These are phyloP conservation scores for Saccopteryx leptura DNA, from an alignment of 2,113 vertebrate genomes.

Conservation along the genomic window DNA sequence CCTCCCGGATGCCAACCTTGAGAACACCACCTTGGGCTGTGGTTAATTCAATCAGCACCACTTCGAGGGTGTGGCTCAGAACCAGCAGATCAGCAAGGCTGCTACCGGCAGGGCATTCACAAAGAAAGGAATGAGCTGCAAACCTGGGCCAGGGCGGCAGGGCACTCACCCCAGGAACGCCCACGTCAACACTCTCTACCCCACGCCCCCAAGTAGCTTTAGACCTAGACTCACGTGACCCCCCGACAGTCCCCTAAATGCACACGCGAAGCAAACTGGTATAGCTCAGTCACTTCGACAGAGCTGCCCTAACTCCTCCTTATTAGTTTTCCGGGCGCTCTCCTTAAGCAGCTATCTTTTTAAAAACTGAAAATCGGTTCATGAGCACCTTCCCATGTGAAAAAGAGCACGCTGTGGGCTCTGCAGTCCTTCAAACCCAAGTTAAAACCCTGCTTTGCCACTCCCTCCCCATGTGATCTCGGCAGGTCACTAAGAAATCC, in stretches of 20 bases:
- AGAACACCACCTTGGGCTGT: neutral
- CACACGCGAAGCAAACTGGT: neutral
- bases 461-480: neutral
- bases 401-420: neutral
- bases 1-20: neutral
- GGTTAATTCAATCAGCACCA: slow-evolving; percentile 26
- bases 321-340: neutral
- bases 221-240: neutral
- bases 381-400: neutral
- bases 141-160: no score
- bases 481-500: neutral
- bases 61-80: neutral
- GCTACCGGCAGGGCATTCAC: no score
- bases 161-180: neutral
- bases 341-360: neutral
- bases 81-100: neutral
- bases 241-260: neutral
- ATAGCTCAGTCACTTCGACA: neutral
- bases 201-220: accelerated
- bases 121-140: neutral
- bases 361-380: neutral
- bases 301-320: neutral
- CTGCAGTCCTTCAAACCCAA: neutral
- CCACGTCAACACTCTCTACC: neutral
- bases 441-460: neutral